Percentiles rank a stretch among this genome's conserved stretches.
phyloP scores from a whole-genome alignment of 2,888 invertebrate species.

The Diarsia rubi region DNA sequence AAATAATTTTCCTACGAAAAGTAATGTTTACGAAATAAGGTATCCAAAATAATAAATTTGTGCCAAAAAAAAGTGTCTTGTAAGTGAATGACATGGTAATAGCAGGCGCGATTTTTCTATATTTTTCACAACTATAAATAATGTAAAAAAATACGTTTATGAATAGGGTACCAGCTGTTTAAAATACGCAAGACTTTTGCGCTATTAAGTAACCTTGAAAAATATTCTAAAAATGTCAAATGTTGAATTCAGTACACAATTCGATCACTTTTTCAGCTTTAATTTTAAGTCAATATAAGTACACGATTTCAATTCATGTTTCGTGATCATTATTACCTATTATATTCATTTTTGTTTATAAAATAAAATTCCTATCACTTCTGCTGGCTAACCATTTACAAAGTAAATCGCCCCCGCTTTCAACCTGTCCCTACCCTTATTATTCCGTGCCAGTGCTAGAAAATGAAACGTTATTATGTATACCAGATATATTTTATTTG shows the following conservation, averaged over 20 bases:
- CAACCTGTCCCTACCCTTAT: slow-evolving; percentile 40
- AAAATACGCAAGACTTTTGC: neutral
- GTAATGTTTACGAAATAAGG: slow-evolving; percentile 65
- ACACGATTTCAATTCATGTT: slow-evolving; percentile 37
- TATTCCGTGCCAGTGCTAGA: slow-evolving; percentile 55
- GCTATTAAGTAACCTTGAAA: neutral
- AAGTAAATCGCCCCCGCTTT: slow-evolving; percentile 50
- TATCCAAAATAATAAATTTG: slow-evolving; percentile 57
- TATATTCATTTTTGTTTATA: neutral
- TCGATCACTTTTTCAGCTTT: neutral
- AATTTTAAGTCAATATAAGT: slow-evolving; percentile 30
- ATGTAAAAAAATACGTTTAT: neutral
- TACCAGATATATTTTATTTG: slow-evolving; percentile 38
- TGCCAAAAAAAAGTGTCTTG: slow-evolving; percentile 47
- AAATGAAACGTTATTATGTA: slow-evolving; percentile 43
- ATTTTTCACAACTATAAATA: neutral
- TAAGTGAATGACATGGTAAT: slow-evolving; percentile 17
- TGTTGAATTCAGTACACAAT: neutral
- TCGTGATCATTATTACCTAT: neutral
- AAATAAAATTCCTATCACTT: neutral
- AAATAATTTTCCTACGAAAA: slow-evolving; percentile 59
- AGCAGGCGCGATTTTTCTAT: slow-evolving; percentile 28
- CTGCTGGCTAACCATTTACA: slow-evolving; percentile 20
- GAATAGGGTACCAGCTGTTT: neutral
- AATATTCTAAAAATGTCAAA: neutral